Evolutionary conservation across 2,113 vertebrate species (phyloP).

Genomic region (Lethenteron camtschaticum): DNA sequence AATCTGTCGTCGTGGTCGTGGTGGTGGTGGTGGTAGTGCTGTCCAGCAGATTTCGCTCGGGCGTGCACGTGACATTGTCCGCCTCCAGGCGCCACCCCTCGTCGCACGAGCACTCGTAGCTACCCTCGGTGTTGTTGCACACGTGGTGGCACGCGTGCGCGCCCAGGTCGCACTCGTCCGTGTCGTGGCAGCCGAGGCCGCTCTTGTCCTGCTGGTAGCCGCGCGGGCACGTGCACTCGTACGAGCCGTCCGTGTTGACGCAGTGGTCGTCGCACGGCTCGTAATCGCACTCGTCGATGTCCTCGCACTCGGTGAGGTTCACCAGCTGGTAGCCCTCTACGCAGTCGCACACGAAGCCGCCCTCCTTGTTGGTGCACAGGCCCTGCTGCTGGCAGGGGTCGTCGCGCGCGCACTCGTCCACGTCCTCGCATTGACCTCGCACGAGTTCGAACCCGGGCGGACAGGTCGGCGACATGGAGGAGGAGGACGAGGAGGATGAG

Average conservation of each 20-base stretch:
- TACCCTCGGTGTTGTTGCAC: slow-evolving; percentile 21
- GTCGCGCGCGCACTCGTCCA: slow-evolving; percentile 22
- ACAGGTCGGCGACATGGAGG: not conserved
- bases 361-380: slow-evolving; percentile 22
- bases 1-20: too few species aligned
- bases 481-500: too few species aligned
- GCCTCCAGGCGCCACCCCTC: fast-evolving
- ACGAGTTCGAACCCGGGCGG: not conserved
- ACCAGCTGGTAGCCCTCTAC: slow-evolving; percentile 7
- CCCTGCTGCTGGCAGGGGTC: slow-evolving; percentile 3
- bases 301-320: slow-evolving; percentile 15
- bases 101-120: slow-evolving; percentile 20
- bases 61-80: not conserved
- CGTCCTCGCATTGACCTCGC: slow-evolving; percentile 12
- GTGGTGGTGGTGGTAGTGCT: too few species aligned
- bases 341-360: slow-evolving; percentile 24
- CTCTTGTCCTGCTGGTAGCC: not conserved
- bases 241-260: not conserved
- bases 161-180: slow-evolving; percentile 20
- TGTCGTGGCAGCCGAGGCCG: slow-evolving; percentile 8
- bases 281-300: slow-evolving; percentile 8
- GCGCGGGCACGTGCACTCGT: slow-evolving; percentile 15
- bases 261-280: slow-evolving; percentile 19
- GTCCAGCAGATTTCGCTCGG: not conserved
- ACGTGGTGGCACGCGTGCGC: fast-evolving